Conservation (phyloP, 2,113 vertebrate genomes). For the Columba livia region DNA sequence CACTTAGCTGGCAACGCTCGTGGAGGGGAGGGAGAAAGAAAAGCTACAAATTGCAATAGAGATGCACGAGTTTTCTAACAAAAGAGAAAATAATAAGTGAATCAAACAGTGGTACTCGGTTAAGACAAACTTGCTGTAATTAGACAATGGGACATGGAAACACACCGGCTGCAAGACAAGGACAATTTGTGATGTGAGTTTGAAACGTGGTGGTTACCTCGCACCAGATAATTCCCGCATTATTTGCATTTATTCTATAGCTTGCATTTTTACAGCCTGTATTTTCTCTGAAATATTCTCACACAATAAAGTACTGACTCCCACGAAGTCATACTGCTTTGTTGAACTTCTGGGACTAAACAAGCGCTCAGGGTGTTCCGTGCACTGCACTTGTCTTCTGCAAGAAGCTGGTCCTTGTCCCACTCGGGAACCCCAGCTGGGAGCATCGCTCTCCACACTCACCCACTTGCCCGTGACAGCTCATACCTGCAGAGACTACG, state of each 20-base stretch:
- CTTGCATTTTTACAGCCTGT: not conserved
- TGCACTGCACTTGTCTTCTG: rapidly evolving
- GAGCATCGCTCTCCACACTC: not conserved
- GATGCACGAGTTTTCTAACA: not conserved
- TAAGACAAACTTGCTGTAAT: slow-evolving; percentile 28
- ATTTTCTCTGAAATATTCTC: not conserved
- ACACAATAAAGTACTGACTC: not conserved
- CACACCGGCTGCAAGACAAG: not conserved
- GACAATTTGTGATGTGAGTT: not conserved
- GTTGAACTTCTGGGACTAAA: not conserved
- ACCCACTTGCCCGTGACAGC: rapidly evolving
- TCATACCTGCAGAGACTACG: not conserved
- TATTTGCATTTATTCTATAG: not conserved
- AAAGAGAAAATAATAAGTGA: slow-evolving; percentile 15
- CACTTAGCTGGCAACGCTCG: not conserved
- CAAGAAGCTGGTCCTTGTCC: not conserved
- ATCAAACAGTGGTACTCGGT: not conserved
- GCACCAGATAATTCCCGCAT: rapidly evolving
- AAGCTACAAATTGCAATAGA: not conserved
- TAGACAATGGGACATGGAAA: not conserved
- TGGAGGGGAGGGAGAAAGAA: rapidly evolving
- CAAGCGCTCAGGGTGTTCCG: rapidly evolving
- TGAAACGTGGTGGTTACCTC: rapidly evolving
- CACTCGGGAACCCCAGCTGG: not conserved
- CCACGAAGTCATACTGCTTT: not conserved